A percentile compares a stretch with the other conserved stretches of the same genome.
These are phyloP conservation scores for Lamproptera curius DNA, from an alignment of 2,888 invertebrate genomes.

Conservation along the genomic window DNA sequence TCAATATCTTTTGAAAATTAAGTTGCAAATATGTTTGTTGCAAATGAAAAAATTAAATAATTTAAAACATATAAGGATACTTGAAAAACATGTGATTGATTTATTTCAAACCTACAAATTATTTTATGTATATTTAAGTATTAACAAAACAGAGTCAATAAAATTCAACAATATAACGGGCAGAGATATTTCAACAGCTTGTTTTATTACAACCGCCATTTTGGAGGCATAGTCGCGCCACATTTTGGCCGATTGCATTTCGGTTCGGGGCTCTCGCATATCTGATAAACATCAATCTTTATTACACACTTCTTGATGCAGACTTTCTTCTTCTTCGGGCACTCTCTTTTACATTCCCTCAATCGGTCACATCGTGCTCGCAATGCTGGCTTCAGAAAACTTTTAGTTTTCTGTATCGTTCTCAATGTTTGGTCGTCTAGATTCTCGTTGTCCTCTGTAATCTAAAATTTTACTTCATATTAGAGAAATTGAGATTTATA, in stretches of 20 bases:
- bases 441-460: constrained; percentile 27
- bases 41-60: too few relatives aligned
- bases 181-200: too few relatives aligned
- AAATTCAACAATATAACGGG: too few relatives aligned
- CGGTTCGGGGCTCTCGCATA: constrained; percentile 29
- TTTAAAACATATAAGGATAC: too few relatives aligned
- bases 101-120: too few relatives aligned
- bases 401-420: constrained; percentile 27
- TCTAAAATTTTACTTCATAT: constrained; percentile 24
- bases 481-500: too few relatives aligned
- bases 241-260: constrained; percentile 30
- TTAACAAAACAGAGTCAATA: too few relatives aligned
- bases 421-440: constrained; percentile 23
- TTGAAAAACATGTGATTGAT: too few relatives aligned
- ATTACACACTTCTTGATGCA: constrained; percentile 35
- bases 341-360: constrained; percentile 31
- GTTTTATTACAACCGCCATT: too few relatives aligned
- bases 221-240: constrained; percentile 40
- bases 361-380: constrained; percentile 33
- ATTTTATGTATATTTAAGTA: too few relatives aligned
- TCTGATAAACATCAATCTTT: constrained; percentile 30
- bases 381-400: constrained; percentile 31
- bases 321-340: constrained; percentile 25
- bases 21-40: too few relatives aligned
- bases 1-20: too few relatives aligned